A percentile compares a stretch with the other conserved stretches of the same genome.
Conservation (phyloP, 30 jellyfish, hydroid and myxozoan species). For the Cassiopea xamachana region DNA sequence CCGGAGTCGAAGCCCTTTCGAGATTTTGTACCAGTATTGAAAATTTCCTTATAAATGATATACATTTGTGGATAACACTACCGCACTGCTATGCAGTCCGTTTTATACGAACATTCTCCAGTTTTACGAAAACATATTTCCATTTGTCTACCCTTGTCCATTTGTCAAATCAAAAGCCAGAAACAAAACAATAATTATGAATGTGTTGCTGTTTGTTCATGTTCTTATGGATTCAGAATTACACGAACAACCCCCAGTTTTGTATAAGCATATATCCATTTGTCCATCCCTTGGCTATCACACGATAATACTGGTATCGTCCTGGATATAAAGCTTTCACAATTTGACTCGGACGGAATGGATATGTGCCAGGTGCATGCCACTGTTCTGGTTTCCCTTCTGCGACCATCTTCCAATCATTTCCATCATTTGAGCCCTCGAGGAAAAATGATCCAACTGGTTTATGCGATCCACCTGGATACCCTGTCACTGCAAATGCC, state of each 20-base stretch:
- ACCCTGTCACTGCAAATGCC: conserved; percentile 34
- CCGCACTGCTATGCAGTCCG: too few relatives aligned
- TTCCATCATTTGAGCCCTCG: conserved; percentile 16
- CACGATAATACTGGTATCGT: conserved; percentile 4
- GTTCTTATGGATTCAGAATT: not conserved
- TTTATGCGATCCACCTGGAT: not conserved
- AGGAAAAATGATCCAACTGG: conserved; percentile 10
- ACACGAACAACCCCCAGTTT: conserved; percentile 46
- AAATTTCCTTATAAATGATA: too few relatives aligned
- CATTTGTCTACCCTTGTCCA: too few relatives aligned
- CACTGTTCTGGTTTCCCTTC: conserved; percentile 8
- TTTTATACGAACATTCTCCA: too few relatives aligned
- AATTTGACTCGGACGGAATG: conserved; percentile 36
- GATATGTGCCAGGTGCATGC: conserved; percentile 54
- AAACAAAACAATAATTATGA: too few relatives aligned
- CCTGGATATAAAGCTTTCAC: conserved; percentile 9
- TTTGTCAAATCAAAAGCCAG: too few relatives aligned
- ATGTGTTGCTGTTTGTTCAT: too few relatives aligned
- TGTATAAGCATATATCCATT: conserved; percentile 35
- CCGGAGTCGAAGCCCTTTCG: too few relatives aligned
- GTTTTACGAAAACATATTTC: too few relatives aligned
- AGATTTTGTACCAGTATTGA: too few relatives aligned
- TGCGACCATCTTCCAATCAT: conserved; percentile 25
- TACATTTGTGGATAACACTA: too few relatives aligned
- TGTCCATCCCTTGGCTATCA: conserved; percentile 66